A percentile compares a stretch with the other conserved stretches of the same genome.
Conservation (phyloP, 2,888 invertebrate genomes). For the Bellardia pandia region DNA sequence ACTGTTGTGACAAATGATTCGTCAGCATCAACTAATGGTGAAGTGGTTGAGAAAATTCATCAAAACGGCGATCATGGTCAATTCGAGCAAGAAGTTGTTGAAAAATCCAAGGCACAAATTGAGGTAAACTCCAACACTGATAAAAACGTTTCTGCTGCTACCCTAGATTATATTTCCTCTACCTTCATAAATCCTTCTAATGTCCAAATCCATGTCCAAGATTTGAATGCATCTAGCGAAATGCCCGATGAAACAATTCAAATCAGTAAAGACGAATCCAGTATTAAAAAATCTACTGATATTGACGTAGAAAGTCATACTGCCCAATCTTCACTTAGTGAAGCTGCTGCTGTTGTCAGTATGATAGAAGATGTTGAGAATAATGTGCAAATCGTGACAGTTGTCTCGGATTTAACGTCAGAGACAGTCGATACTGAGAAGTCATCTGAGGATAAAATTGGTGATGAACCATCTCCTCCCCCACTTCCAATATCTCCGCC, state of each 20-base stretch:
- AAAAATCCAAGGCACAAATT: conserved; percentile 80
- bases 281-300: conserved; percentile 67
- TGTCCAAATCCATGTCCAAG: conserved; percentile 62
- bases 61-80: conserved; percentile 79
- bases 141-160: conserved; percentile 69
- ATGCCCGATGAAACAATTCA: conserved; percentile 50
- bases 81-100: conserved; percentile 75
- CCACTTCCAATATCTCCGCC: conserved; percentile 90
- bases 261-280: conserved; percentile 58
- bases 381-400: conserved; percentile 75
- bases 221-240: conserved; percentile 59
- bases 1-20: conserved; percentile 74
- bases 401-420: conserved; percentile 67
- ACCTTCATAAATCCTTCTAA: conserved; percentile 74
- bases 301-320: conserved; percentile 44
- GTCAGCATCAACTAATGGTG: conserved; percentile 67
- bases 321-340: conserved; percentile 61
- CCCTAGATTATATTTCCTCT: conserved; percentile 71
- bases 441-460: conserved; percentile 26
- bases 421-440: conserved; percentile 5
- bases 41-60: conserved; percentile 76
- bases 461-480: conserved; percentile 85
- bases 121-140: conserved; percentile 79
- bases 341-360: conserved; percentile 3
- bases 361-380: conserved; percentile 27